phyloP scores from a whole-genome alignment of 1,140 invertebrate species.

The Hydropsyche tenuis region DNA sequence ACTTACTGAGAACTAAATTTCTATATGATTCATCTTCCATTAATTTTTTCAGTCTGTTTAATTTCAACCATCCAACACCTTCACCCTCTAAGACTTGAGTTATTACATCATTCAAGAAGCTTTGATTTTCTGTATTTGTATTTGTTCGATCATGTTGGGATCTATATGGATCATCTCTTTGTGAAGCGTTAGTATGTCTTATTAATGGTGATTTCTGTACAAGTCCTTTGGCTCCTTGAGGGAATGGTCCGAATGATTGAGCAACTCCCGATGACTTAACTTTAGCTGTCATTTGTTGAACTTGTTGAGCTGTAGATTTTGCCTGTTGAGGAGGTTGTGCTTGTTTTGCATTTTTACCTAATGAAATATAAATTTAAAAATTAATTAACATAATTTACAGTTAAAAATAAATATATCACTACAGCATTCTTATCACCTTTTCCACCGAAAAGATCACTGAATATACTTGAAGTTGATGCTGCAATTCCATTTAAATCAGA shows the following conservation, averaged over 20 bases:
- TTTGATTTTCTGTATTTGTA: constrained; percentile 85
- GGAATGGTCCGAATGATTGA: constrained; percentile 77
- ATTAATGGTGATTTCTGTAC: constrained; percentile 91
- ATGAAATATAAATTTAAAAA: constrained; percentile 13
- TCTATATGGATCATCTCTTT: constrained; percentile 70
- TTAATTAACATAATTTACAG: constrained; percentile 6
- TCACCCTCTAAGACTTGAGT: constrained; percentile 93
- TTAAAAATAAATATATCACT: constrained; percentile 5
- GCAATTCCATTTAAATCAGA: constrained; percentile 89
- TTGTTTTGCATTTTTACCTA: constrained; percentile 49
- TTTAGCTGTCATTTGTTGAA: constrained; percentile 57
- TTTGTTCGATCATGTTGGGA: constrained; percentile 73
- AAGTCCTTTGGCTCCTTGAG: constrained; percentile 78
- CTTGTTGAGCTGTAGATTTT: constrained; percentile 52
- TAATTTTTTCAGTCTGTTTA: constrained; percentile 92
- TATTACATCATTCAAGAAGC: constrained; percentile 86
- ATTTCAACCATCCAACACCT: constrained; percentile 95
- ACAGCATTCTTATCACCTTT: constrained; percentile 62
- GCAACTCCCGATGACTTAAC: constrained; percentile 63
- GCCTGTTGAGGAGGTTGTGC: constrained; percentile 48
- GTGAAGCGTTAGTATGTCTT: constrained; percentile 75
- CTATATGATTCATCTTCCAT: constrained; percentile 99
- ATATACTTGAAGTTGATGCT: constrained; percentile 88
- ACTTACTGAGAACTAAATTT: constrained; percentile 92
- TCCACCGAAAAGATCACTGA: constrained; percentile 86